phyloP scores from a whole-genome alignment of 2,888 invertebrate genomes.

The Ophraella communa region DNA sequence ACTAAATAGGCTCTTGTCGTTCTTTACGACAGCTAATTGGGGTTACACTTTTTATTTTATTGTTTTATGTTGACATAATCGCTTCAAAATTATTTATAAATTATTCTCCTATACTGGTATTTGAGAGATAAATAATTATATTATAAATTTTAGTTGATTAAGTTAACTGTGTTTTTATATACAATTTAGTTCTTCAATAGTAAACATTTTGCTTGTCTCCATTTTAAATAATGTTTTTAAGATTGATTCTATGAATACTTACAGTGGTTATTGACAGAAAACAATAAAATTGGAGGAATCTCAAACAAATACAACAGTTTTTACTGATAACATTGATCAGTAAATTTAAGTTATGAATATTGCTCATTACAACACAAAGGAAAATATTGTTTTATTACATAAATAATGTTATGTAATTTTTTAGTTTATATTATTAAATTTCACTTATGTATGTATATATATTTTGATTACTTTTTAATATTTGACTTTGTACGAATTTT shows the following conservation, averaged over 20 bases:
- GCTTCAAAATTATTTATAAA: no score
- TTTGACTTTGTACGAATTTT: conserved; percentile 28
- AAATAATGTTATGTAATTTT: conserved; percentile 20
- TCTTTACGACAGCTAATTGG: not conserved
- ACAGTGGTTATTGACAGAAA: no score
- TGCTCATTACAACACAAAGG: conserved; percentile 21
- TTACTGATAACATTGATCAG: not conserved
- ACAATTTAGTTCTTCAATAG: no score
- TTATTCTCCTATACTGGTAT: no score
- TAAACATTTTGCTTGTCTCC: no score
- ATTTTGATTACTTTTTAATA: conserved; percentile 20
- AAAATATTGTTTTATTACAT: conserved; percentile 22
- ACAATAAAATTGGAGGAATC: not conserved
- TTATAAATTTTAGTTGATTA: no score
- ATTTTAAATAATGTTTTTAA: no score
- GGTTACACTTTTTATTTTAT: not conserved
- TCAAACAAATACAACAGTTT: not conserved
- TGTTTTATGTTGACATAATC: not conserved
- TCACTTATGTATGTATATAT: conserved; percentile 20
- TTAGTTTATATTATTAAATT: conserved; percentile 22
- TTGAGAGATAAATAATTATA: no score
- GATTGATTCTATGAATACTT: no score
- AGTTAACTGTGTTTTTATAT: no score
- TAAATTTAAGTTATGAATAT: conserved; percentile 6
- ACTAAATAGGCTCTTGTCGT: not conserved